These are phyloP conservation scores for Rallus crepitans DNA, from an alignment of 2,797 vertebrate genomes.

Conservation along the genomic window DNA sequence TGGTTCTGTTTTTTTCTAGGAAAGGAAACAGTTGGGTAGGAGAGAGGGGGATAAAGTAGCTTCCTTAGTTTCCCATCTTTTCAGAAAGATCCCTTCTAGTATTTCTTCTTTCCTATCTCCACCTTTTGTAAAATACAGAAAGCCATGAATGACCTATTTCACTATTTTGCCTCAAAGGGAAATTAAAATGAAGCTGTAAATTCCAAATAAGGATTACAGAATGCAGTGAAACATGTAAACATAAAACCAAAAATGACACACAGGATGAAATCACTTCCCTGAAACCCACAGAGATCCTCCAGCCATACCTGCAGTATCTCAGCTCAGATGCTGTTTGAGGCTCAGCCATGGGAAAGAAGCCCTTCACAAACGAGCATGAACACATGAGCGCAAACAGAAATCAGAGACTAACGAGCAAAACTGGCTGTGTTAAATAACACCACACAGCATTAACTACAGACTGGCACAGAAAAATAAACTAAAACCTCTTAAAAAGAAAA, in stretches of 20 bases:
- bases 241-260: background rate
- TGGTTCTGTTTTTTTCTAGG: background rate
- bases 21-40: background rate
- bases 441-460: background rate
- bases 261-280: background rate
- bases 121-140: background rate
- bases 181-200: background rate
- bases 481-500: background rate
- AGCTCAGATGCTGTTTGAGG: background rate
- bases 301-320: background rate
- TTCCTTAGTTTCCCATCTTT: background rate
- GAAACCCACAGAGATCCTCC: background rate
- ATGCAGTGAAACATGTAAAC: background rate
- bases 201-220: background rate
- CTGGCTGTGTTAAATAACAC: background rate
- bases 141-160: background rate
- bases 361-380: background rate
- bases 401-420: background rate
- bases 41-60: background rate
- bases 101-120: background rate
- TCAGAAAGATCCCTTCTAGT: background rate
- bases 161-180: background rate
- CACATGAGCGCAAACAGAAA: background rate
- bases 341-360: background rate
- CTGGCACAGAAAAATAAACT: conserved; percentile 40